phyloP scores from a whole-genome alignment of 2,113 vertebrate genomes.

The Spermophilus dauricus region DNA sequence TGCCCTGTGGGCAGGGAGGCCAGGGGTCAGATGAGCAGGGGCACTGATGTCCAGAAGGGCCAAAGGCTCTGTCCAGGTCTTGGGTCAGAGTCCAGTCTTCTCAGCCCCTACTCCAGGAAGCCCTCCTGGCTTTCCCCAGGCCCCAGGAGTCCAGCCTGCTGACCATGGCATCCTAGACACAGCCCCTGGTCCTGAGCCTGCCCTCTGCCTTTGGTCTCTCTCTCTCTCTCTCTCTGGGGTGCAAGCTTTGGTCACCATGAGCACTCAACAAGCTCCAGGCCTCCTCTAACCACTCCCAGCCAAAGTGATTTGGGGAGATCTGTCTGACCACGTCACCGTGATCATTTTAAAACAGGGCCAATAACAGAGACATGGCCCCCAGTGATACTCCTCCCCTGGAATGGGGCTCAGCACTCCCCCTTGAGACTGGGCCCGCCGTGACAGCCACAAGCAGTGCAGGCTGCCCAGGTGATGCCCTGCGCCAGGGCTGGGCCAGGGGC shows the following conservation, averaged over 20 bases:
- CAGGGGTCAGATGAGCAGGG: not conserved
- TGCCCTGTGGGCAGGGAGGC: not conserved
- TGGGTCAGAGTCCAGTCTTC: accelerated
- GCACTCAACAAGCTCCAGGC: not conserved
- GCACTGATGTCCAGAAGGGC: conserved; percentile 50
- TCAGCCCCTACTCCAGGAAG: not conserved
- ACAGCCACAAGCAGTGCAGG: not conserved
- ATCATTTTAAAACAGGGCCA: not conserved
- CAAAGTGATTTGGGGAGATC: not conserved
- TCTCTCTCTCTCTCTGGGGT: not conserved
- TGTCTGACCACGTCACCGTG: not conserved
- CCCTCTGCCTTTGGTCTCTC: not conserved
- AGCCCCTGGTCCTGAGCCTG: not conserved
- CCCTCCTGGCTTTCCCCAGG: not conserved
- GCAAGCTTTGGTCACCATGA: not conserved
- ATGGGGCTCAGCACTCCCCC: accelerated
- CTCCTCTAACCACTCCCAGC: not conserved
- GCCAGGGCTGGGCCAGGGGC: accelerated
- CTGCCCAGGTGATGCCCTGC: accelerated
- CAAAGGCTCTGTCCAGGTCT: accelerated
- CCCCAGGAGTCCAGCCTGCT: not conserved
- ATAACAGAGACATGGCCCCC: not conserved
- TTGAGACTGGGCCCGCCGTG: not conserved
- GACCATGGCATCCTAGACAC: accelerated
- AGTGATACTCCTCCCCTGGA: accelerated